These are phyloP conservation scores for Formica aserva DNA, from an alignment of 2,888 invertebrate genomes.

Conservation along the genomic window DNA sequence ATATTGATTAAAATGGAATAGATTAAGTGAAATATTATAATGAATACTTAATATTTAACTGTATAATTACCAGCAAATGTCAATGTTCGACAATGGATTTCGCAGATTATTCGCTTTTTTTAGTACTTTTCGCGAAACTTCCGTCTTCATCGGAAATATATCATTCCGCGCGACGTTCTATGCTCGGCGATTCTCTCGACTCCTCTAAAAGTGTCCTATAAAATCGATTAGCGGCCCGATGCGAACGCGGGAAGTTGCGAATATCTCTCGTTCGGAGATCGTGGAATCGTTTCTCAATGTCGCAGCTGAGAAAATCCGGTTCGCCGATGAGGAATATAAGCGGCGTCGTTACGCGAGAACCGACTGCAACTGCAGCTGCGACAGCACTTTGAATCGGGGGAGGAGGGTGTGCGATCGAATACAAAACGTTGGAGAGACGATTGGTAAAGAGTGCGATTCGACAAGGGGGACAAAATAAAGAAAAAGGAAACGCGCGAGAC, in stretches of 20 bases:
- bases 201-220: slow-evolving; percentile 40
- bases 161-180: slow-evolving; percentile 14
- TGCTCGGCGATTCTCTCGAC: slow-evolving; percentile 31
- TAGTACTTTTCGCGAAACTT: slow-evolving; percentile 32
- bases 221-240: slow-evolving; percentile 43
- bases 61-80: slow-evolving; percentile 16
- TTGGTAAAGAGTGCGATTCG: slow-evolving; percentile 23
- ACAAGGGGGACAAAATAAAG: slow-evolving; percentile 10
- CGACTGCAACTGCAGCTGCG: slow-evolving; percentile 66
- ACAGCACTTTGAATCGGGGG: slow-evolving; percentile 52
- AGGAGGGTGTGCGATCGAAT: slow-evolving; percentile 63
- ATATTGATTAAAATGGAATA: neutral
- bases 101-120: slow-evolving; percentile 20
- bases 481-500: slow-evolving; percentile 39
- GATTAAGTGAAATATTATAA: neutral
- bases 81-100: slow-evolving; percentile 29
- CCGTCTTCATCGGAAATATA: slow-evolving; percentile 40
- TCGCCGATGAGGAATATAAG: slow-evolving; percentile 55
- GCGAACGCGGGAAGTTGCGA: slow-evolving; percentile 19
- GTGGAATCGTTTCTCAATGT: slow-evolving; percentile 68
- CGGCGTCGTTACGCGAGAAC: slow-evolving; percentile 62
- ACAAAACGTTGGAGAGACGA: slow-evolving; percentile 60
- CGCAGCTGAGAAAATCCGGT: slow-evolving; percentile 52
- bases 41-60: slow-evolving; percentile 18
- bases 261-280: slow-evolving; percentile 53